Base-by-base conservation (phyloP, 2,113 vertebrate genomes). In the Oryzias melastigma region DNA sequence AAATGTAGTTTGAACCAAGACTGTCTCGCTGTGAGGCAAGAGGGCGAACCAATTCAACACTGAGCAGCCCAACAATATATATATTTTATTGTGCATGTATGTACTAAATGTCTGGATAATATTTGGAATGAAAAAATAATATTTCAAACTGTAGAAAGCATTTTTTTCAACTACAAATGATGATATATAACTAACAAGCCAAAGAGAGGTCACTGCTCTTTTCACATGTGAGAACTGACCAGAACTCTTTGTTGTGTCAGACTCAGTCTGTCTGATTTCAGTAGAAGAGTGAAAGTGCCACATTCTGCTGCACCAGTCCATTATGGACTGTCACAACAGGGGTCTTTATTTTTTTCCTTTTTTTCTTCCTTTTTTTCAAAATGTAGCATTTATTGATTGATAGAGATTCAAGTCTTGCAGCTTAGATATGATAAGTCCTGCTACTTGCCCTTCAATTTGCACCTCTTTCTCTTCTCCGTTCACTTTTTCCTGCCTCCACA, bases 351-450 rank as follows among this genome's bases (percentile, higher is more conserved):
- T 22, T 3, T 22, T 42, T 4, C 41, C 41, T 4, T 42, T 44
- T 44, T 16, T 44, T 17, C 16, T 17, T 44, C 6, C 10, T 65
- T 67, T 55, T 40, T 68, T 78, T 77, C 73, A 70, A 72, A 81
- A 78, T 68, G 73, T 53, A 72, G 55, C 48, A 10, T 73, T 87
- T 82, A 82, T 84, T 85, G 85, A 81, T 73, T 44, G 71, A 87
- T 86, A 80, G 74, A 78, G 75, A 88, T 87, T 89, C 77, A 78
- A 74, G 80, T 87, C 81, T 81, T 1, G 42, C 58, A 53, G 71
- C 80, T 77, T 71, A 58, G 77, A 76, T 78, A 71, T 80, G 77
- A 79, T 85, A 83, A 74, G 78, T 62, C 65, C 52, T 19, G 7
- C 65, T 70, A 66, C 81, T 77, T 69, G 76, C 74, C 80, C 78